Conservation (phyloP, 53 echinoderm and acorn worm genomes). For the Paracentrotus lividus region DNA sequence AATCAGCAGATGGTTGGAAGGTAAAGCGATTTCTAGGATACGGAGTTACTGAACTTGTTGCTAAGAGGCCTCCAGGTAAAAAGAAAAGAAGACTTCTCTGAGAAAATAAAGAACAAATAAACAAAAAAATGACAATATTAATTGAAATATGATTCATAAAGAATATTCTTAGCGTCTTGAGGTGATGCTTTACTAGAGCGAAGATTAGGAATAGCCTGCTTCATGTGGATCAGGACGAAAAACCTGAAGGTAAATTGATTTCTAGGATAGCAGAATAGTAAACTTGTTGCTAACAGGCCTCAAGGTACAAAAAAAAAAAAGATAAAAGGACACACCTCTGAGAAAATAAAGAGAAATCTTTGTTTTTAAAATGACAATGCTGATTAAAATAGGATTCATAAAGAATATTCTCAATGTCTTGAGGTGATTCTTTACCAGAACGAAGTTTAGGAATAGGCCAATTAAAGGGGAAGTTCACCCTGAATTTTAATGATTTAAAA, state of each 20-base stretch:
- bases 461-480: no score
- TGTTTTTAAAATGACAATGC: neutral
- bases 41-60: conserved; percentile 44
- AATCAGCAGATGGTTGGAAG: neutral
- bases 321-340: no score
- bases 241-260: no score
- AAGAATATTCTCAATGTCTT: neutral
- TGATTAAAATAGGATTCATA: neutral
- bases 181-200: no score
- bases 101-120: neutral
- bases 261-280: no score
- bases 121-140: neutral
- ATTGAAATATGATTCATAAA: neutral
- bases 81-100: neutral
- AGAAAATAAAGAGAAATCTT: neutral
- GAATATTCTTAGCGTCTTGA: neutral
- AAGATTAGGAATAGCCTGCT: no score
- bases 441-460: no score
- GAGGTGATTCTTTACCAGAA: neutral
- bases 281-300: no score
- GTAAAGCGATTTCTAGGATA: conserved; percentile 18
- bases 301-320: no score
- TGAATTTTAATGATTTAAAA: no score
- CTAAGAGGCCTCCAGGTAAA: neutral
- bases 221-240: no score